Base-by-base conservation (phyloP, 2,113 vertebrate species). In the Platycercus adscitus region DNA sequence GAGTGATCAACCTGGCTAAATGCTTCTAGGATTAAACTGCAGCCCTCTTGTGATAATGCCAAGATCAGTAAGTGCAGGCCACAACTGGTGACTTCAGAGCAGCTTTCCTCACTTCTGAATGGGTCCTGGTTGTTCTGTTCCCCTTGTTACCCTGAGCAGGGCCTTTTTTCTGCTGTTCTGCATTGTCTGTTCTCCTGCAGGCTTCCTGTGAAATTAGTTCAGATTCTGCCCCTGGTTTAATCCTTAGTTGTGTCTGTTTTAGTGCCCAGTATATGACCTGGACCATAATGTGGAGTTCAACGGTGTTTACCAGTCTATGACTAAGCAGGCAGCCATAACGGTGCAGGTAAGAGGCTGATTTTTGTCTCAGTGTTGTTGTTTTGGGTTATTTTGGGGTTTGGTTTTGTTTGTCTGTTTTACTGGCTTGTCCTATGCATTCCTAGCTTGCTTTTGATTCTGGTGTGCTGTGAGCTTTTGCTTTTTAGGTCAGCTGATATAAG, bases 211-310 rank as follows among this genome's bases (percentile, higher is more conserved):
- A 70, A 63, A 82, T 49, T 26, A 56, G 7, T 66, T 81, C 16
- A 11, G 24, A 12, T 88, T 49, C 80, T 95, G 26, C 73, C 6
- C 31, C 47, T 63, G 12, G 14, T 73, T 83, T 95, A 95, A 95
- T 69, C 10, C 55, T 84, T 66, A 9, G 10, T 6, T 91, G 13
- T 81, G 19, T 90, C 37, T 94, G n/a, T 81, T 95, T 37, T 75
- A 98, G 98, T 98, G 98, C 91, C 98, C 98, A 1, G 98, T 98
- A 43, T 98, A 98, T 66, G 98, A 98, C 69, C 95, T 98, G 71
- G 98, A 98, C 91, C 97, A 98, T 63, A 98, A 98, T 0, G 98
- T 98, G 95, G 98, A 98, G 86, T 98, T 98, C 87, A 97, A 98
- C 3, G 98, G 98, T 80, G 96, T 98, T 85, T 98, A 98, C 88